Conservation (phyloP, 2,888 invertebrate species). For the Hemaris fuciformis region DNA sequence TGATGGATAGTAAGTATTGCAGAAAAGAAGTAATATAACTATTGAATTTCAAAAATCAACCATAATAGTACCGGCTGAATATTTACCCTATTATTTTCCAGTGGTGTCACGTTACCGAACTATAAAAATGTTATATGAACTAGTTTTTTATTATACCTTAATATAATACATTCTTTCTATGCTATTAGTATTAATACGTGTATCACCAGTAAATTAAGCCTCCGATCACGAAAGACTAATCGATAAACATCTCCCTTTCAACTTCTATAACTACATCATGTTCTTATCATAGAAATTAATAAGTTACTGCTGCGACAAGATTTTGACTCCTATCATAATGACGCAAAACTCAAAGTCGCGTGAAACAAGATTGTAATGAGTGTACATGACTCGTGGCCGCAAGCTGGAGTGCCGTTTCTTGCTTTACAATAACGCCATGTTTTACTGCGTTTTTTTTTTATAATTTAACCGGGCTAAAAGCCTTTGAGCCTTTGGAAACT, state of each 20-base stretch:
- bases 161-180: too few relatives aligned
- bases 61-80: too few relatives aligned
- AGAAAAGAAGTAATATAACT: too few relatives aligned
- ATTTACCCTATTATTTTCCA: too few relatives aligned
- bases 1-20: too few relatives aligned
- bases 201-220: too few relatives aligned
- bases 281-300: background rate
- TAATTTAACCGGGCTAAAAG: too few relatives aligned
- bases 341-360: background rate
- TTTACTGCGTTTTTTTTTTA: background rate
- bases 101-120: too few relatives aligned
- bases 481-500: background rate
- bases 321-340: background rate
- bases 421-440: background rate
- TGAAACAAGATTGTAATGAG: background rate
- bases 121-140: too few relatives aligned
- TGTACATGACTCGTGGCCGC: background rate
- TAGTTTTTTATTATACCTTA: too few relatives aligned
- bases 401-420: background rate
- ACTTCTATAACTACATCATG: background rate
- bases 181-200: too few relatives aligned
- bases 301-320: background rate
- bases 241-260: background rate
- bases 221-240: background rate
- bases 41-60: too few relatives aligned